These are phyloP conservation scores for Campylorhamphus procurvoides DNA, from an alignment of 2,113 vertebrate species.

Conservation along the genomic window DNA sequence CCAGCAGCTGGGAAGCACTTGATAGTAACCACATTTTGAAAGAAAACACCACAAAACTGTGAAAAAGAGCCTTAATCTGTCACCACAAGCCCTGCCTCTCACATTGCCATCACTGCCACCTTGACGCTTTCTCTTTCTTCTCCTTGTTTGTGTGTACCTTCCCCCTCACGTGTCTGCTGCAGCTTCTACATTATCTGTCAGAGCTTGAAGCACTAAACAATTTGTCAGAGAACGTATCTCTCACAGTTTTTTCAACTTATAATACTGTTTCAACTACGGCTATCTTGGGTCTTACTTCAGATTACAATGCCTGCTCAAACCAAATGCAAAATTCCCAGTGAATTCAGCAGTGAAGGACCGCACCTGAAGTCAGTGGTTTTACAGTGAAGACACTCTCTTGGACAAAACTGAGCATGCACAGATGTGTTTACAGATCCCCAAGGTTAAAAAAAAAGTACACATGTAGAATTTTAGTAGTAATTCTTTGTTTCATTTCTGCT, in stretches of 20 bases:
- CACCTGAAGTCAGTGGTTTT: neutral
- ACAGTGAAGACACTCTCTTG: neutral
- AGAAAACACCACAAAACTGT: neutral
- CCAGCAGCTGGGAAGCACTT: neutral
- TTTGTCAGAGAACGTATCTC: neutral
- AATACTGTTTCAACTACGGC: neutral
- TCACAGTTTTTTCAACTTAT: neutral
- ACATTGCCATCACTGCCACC: rapidly evolving
- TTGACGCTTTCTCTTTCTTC: rapidly evolving
- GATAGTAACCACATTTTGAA: neutral
- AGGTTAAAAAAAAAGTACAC: neutral
- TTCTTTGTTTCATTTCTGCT: neutral
- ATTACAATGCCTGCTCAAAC: neutral
- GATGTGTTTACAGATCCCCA: neutral
- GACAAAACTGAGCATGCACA: neutral
- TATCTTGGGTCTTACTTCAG: neutral
- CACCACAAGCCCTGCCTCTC: too few species aligned
- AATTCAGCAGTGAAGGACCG: neutral
- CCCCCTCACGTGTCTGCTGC: rapidly evolving
- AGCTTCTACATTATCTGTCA: neutral
- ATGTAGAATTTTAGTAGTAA: neutral
- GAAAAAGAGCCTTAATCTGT: neutral
- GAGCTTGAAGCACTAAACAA: neutral
- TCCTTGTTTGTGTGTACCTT: neutral
- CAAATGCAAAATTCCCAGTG: neutral